Evolutionary conservation across 2,888 invertebrate species (phyloP).

Genomic region (Tinea trinotella): DNA sequence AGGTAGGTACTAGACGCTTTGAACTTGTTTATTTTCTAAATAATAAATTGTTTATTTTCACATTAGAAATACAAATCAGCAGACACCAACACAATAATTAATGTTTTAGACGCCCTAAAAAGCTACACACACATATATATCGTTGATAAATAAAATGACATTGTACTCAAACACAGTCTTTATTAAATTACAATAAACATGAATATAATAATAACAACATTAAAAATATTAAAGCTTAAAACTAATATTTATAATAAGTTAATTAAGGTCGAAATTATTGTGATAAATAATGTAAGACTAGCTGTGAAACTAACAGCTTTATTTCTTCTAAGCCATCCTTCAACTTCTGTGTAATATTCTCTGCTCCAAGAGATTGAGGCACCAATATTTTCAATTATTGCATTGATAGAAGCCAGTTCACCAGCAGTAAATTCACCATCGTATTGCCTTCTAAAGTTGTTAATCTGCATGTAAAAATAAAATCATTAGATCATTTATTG

Average conservation of each 20-base stretch:
- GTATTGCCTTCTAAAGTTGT: slow-evolving; percentile 35
- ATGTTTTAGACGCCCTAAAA: too few species aligned
- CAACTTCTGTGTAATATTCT: slow-evolving; percentile 36
- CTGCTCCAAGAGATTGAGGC: slow-evolving; percentile 51
- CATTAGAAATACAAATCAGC: too few species aligned
- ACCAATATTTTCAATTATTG: slow-evolving; percentile 49
- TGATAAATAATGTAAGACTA: slow-evolving; percentile 26
- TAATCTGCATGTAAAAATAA: slow-evolving; percentile 32
- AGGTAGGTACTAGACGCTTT: neutral
- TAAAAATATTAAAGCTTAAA: neutral
- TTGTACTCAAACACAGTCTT: neutral
- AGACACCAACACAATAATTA: too few species aligned
- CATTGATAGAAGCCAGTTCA: slow-evolving; percentile 43
- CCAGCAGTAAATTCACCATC: slow-evolving; percentile 44
- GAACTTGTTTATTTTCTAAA: too few species aligned
- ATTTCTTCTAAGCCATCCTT: slow-evolving; percentile 43
- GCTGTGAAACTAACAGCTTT: slow-evolving; percentile 37
- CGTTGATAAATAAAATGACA: neutral
- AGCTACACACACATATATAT: too few species aligned
- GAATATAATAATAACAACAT: neutral
- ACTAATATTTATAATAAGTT: slow-evolving; percentile 14
- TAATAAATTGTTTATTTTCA: too few species aligned
- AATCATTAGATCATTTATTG: too few species aligned
- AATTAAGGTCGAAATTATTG: slow-evolving; percentile 18
- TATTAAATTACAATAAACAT: neutral